Evolutionary conservation across 2,797 vertebrate genomes (phyloP), one percentile per base, ranked within the genome.

Genomic region (Sebastes cheni): DNA sequence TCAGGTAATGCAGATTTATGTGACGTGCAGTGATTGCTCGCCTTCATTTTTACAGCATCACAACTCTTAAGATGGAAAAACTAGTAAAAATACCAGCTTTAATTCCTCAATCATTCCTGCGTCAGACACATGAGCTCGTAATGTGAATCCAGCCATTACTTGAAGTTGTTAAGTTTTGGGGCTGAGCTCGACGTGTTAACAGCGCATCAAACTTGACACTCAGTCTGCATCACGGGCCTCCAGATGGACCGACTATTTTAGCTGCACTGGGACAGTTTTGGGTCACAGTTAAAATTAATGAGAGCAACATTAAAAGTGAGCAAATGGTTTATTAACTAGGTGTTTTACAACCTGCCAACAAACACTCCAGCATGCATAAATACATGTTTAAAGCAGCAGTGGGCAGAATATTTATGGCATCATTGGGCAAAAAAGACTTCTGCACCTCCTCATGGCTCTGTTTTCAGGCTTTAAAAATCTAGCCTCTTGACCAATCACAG

Each of bases 231-330:
- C 6, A 1, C 22, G 5, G 36, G 7, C 59, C 60, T 84, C 79
- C 62, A 66, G 52, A 67, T 72, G 67, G 73, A 79, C 7, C 13
- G 16, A 39, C 67, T 58, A 20, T 55, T 70, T 69, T 32, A 67
- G 34, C 46, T 64, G 13, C 20, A 3, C 39, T 18, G 9, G 55
- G 67, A 67, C 75, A 81, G 65, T 76, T 85, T 64, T 56, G 39
- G 75, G 72, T 75, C 76, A 67, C 36, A 62, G 52, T 62, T 80
- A 30, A 72, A 85, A 83, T 79, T 2, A 81, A 81, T 75, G 61
- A 65, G 50, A 77, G 64, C 39, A 22, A 70, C 76, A 69, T 82
- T 14, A 61, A 78, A 72, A 61, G 16, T 83, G 68, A 79, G 56
- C 4, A 22, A 81, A 76, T 20, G 64, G 34, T 77, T 89, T 75